Percentiles rank a stretch among this genome's conserved stretches.
Evolutionary conservation across 2,888 invertebrate genomes (phyloP).

Genomic region (Agonopterix alstromeriana): DNA sequence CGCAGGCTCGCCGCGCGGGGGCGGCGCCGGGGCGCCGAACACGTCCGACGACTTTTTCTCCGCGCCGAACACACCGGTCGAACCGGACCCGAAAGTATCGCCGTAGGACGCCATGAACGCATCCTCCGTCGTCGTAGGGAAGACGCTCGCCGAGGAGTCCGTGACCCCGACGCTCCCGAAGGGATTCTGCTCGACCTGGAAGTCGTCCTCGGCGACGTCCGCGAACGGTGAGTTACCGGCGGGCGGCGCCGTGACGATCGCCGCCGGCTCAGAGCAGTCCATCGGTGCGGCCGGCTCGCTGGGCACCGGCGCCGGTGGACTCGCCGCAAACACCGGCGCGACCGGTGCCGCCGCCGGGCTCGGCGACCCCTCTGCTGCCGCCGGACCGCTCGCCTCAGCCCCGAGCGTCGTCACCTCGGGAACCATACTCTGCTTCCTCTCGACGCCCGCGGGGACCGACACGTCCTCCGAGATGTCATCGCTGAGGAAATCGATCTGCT

Average conservation of each 20-base stretch:
- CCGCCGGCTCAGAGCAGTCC: conserved; percentile 52
- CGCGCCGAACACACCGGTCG: neutral
- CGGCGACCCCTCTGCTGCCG: conserved; percentile 26
- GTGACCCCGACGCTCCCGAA: conserved; percentile 36
- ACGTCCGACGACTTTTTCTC: too few relatives aligned
- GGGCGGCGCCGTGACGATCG: conserved; percentile 25
- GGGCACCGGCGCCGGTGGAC: neutral
- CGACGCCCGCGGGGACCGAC: conserved; percentile 20
- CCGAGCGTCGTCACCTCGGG: too few relatives aligned
- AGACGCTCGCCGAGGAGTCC: conserved; percentile 23
- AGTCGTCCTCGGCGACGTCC: conserved; percentile 27
- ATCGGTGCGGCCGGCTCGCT: conserved; percentile 34
- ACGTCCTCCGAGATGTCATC: conserved; percentile 70
- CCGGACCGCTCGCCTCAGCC: conserved; percentile 12
- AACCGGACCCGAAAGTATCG: neutral
- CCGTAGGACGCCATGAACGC: conserved; percentile 15
- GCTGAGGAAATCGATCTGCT: conserved; percentile 75
- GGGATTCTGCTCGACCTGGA: conserved; percentile 50
- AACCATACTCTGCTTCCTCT: neutral
- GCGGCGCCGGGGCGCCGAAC: conserved; percentile 13
- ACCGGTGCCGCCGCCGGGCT: conserved; percentile 24
- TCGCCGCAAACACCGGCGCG: neutral
- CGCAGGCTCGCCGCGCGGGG: conserved; percentile 10
- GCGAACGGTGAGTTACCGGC: conserved; percentile 41
- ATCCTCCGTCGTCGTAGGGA: conserved; percentile 25